phyloP scores from a whole-genome alignment of 1,140 invertebrate genomes.

The Drosophila pruinosa region DNA sequence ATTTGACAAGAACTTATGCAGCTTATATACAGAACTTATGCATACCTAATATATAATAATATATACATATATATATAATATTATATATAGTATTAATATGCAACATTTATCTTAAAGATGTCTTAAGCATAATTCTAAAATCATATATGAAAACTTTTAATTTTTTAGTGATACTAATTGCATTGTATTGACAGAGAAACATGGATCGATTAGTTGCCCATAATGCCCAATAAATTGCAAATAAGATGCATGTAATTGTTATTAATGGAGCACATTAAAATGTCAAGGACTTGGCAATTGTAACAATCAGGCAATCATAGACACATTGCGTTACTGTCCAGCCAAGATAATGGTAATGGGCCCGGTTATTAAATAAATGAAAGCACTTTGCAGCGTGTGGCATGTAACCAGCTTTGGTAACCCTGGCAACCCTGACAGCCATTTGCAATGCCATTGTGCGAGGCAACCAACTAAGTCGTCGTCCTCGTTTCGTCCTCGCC shows the following conservation, averaged over 20 bases:
- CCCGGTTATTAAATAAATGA: conserved; percentile 74
- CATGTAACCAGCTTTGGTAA: conserved; percentile 24
- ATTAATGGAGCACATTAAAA: conserved; percentile 25
- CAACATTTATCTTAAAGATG: too few species aligned
- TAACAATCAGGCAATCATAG: conserved; percentile 43
- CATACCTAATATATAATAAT: too few species aligned
- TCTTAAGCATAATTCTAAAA: background rate
- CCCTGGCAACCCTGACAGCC: conserved; percentile 19
- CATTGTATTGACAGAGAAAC: background rate
- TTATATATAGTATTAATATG: too few species aligned
- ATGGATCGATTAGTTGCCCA: background rate
- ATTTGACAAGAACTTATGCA: background rate
- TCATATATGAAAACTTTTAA: background rate
- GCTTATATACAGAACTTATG: background rate
- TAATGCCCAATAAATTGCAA: conserved; percentile 2
- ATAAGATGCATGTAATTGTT: conserved; percentile 8
- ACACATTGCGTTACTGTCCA: conserved; percentile 29
- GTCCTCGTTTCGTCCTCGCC: conserved; percentile 30
- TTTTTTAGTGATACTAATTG: background rate
- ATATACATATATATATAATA: background rate
- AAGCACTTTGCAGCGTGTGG: conserved; percentile 42
- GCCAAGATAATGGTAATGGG: conserved; percentile 55
- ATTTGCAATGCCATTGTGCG: conserved; percentile 14
- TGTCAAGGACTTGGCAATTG: conserved; percentile 54
- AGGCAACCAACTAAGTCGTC: background rate